phyloP scores from a whole-genome alignment of 2,888 invertebrate species.

The Hyppa rectilinea region DNA sequence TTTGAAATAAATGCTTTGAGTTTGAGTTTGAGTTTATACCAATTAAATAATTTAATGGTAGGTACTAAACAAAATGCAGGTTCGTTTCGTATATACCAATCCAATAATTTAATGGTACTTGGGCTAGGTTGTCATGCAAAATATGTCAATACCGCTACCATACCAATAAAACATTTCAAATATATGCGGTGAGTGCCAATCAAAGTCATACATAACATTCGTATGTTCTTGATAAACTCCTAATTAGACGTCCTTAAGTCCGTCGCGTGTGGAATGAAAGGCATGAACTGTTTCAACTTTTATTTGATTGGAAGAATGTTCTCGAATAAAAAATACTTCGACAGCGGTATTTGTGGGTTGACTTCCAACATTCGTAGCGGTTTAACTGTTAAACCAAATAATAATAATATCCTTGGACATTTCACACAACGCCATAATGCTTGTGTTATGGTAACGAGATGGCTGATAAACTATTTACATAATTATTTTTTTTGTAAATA shows the following conservation, averaged over 20 bases:
- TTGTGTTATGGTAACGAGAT: too few relatives aligned
- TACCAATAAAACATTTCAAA: constrained; percentile 15
- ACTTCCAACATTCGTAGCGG: constrained; percentile 35
- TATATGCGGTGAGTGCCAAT: constrained; percentile 16
- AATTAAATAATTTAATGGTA: too few relatives aligned
- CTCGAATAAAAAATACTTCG: constrained; percentile 44
- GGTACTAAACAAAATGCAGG: too few relatives aligned
- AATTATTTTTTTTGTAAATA: too few relatives aligned
- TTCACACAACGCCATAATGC: too few relatives aligned
- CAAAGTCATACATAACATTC: constrained; percentile 38
- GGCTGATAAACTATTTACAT: too few relatives aligned
- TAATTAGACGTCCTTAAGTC: constrained; percentile 48
- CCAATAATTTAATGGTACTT: background rate
- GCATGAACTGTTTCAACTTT: constrained; percentile 53
- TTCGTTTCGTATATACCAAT: background rate
- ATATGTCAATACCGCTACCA: constrained; percentile 1
- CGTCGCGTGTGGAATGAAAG: constrained; percentile 48
- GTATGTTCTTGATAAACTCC: constrained; percentile 34
- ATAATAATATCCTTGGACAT: too few relatives aligned
- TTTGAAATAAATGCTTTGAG: too few relatives aligned
- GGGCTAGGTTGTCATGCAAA: background rate
- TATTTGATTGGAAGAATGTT: constrained; percentile 53
- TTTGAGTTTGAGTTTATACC: too few relatives aligned
- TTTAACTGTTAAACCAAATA: constrained; percentile 39
- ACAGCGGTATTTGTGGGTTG: constrained; percentile 40